A percentile compares a stretch with the other conserved stretches of the same genome.
Conservation (phyloP, 2,113 vertebrate genomes). For the Leptocoma aspasia region DNA sequence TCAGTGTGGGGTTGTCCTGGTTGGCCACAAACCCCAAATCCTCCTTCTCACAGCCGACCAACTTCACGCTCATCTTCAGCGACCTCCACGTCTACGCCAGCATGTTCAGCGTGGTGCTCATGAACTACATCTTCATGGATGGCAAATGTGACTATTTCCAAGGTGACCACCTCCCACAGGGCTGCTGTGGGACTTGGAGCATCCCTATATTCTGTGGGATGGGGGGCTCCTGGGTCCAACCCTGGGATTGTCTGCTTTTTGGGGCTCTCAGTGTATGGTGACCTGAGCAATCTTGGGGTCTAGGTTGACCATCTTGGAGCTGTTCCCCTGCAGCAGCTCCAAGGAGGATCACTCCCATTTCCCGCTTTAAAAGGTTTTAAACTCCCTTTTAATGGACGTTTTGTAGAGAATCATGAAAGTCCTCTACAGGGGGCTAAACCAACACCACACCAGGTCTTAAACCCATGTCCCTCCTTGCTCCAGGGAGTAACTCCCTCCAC, state of each 20-base stretch:
- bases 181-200: neutral
- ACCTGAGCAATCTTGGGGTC: neutral
- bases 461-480: neutral
- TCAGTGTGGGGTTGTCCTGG: accelerated
- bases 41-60: conserved; percentile 68
- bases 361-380: neutral
- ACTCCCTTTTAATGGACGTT: neutral
- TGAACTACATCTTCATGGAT: conserved; percentile 86
- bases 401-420: accelerated
- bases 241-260: neutral
- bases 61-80: conserved; percentile 80
- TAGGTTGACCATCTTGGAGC: neutral
- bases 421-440: accelerated
- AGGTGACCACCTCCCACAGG: conserved; percentile 30
- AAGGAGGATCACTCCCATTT: neutral
- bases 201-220: neutral
- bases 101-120: conserved; percentile 86
- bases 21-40: neutral
- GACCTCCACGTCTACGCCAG: conserved; percentile 81
- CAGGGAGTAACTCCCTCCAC: neutral
- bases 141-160: conserved; percentile 90
- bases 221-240: neutral
- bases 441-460: neutral
- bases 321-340: neutral
- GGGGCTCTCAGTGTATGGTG: neutral